Conservation (phyloP, 1,140 invertebrate genomes). For the Melanaphis sacchari region DNA sequence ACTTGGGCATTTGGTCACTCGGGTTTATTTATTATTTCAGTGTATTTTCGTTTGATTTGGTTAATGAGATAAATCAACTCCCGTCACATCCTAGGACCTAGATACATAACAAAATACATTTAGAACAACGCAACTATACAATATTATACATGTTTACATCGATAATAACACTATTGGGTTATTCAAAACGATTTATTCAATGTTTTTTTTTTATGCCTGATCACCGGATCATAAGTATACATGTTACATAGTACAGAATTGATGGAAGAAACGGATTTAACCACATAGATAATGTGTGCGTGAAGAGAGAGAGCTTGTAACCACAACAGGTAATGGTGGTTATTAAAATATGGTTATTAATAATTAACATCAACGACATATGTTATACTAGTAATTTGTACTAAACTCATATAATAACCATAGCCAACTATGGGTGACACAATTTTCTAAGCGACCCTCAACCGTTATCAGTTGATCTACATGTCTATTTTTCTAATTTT, state of each 20-base stretch:
- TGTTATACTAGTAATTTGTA: not conserved
- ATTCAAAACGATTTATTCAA: not conserved
- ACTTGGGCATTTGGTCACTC: not conserved
- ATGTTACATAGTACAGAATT: not conserved
- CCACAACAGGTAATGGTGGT: not conserved
- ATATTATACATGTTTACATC: not conserved
- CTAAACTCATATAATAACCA: not conserved
- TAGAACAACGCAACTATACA: not conserved
- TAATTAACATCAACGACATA: not conserved
- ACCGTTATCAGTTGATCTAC: too few relatives aligned
- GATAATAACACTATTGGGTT: not conserved
- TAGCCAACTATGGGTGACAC: too few relatives aligned
- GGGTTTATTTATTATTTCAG: not conserved
- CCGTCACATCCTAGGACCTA: not conserved
- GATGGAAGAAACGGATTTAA: not conserved
- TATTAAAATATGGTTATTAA: not conserved
- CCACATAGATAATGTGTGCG: not conserved
- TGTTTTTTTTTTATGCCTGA: not conserved
- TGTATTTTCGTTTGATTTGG: not conserved
- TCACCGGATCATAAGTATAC: not conserved
- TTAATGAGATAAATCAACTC: conserved; percentile 1
- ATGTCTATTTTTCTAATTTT: too few relatives aligned
- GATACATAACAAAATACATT: not conserved
- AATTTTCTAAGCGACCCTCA: too few relatives aligned
- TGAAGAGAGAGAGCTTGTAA: not conserved